Evolutionary conservation across 1,140 invertebrate genomes (phyloP), one percentile per base, ranked within the genome.

Genomic region (Drosophila teissieri): DNA sequence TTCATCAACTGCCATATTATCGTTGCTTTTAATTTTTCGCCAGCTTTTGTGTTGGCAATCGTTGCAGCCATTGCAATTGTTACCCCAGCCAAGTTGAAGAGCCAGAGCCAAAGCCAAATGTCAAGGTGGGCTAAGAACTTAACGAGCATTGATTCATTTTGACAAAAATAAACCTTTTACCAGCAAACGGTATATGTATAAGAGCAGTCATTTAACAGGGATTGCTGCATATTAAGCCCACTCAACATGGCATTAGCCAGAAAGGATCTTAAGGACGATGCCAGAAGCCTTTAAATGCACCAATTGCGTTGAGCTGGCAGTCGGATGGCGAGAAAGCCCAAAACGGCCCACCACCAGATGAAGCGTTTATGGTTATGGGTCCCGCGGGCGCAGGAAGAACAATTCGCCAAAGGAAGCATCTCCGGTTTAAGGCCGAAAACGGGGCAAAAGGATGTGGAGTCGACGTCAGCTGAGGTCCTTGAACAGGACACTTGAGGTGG

Each of bases 1-100:
- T 76, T 86, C 84, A 88, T 83, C 80, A 83, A 67, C 65, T 84
- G 80, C 70, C 75, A 80, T 62, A 75, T 86, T 88, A 86, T 83
- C 75, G 62, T 78, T 62, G 81, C 64, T 69, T 79, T 88, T 78
- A 74, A 86, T 67, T 86, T 81, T 86, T 70, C 52, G 55, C 60
- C 34, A n/a, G 40, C 62, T 61, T 54, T 75, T 60, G 34, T 60
- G 34, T 61, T 62, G 54, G 69, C 63, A 67, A 39, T 85, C 68
- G 63, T 74, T 74, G 45, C 72, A 65, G 52, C 49, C 49, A 82
- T 54, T 85, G 64, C 82, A 88, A 88, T 83, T 88, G 79, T 85
- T 82, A 60, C 65, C 45, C 62, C 42, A 54, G 76, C 24, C 75
- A 22, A 44, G 65, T 46, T 57, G 45, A 57, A 37, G 22, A 77